phyloP scores from a whole-genome alignment of 2,797 vertebrate species.

The Phalloptychus januarius region DNA sequence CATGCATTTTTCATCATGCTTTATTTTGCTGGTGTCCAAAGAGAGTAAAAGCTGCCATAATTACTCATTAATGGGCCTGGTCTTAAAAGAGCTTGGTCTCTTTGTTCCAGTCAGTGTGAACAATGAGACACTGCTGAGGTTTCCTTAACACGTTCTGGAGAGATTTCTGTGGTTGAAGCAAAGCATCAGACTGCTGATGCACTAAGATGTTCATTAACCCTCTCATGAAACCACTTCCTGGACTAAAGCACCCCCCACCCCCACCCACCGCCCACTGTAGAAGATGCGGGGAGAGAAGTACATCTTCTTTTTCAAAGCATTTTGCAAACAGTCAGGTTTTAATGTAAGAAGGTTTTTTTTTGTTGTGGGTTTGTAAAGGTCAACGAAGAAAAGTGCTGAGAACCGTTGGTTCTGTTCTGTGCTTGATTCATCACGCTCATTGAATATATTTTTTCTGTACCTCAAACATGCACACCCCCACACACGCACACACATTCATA shows the following conservation, averaged over 20 bases:
- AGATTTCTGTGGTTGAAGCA: slow-evolving; percentile 36
- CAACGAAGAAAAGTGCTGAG: slow-evolving; percentile 55
- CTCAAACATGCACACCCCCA: background rate
- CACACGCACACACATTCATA: slow-evolving; percentile 11
- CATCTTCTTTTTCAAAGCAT: slow-evolving; percentile 28
- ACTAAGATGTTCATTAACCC: slow-evolving; percentile 47
- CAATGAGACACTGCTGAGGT: slow-evolving; percentile 20
- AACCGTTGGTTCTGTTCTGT: slow-evolving; percentile 49
- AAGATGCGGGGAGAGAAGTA: slow-evolving; percentile 15
- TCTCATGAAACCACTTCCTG: slow-evolving; percentile 35
- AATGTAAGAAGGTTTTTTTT: slow-evolving; percentile 46
- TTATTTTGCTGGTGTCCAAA: slow-evolving; percentile 10
- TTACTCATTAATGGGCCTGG: slow-evolving; percentile 24
- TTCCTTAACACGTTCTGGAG: slow-evolving; percentile 46
- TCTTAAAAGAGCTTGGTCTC: slow-evolving; percentile 12
- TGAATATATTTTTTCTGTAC: slow-evolving; percentile 20
- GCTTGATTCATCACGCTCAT: slow-evolving; percentile 29
- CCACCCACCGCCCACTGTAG: too few relatives aligned
- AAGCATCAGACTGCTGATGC: slow-evolving; percentile 21
- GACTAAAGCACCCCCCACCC: slow-evolving; percentile 29
- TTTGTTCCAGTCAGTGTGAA: background rate
- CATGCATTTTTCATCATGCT: slow-evolving; percentile 24
- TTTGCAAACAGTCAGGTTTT: slow-evolving; percentile 46
- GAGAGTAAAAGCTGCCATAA: slow-evolving; percentile 20
- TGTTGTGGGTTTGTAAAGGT: slow-evolving; percentile 66